Evolutionary conservation across 2,113 vertebrate species (phyloP), one percentile per base, ranked within the genome.

Genomic region (Otocyon megalotis): DNA sequence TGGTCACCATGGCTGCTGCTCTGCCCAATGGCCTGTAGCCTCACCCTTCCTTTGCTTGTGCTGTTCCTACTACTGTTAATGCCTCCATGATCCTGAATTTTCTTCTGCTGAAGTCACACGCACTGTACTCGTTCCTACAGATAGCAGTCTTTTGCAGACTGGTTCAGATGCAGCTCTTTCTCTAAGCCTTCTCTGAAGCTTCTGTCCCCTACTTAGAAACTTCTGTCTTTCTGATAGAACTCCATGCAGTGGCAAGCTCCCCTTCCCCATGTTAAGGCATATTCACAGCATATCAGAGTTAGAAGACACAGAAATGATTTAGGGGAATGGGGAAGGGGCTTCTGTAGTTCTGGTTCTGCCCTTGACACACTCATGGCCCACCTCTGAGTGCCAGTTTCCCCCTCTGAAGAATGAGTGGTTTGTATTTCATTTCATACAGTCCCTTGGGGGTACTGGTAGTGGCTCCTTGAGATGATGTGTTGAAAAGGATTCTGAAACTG

Each of bases 1-100:
- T 0, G 0, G 37, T 30, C 26, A 26, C 50, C 5, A 0, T 6
- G n/a, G 28, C 15, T 20, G 0, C 28, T 24, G 19, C 67, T 53
- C 22, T n/a, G 53, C 72, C 85, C 8, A 37, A 0, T 2, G 32
- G n/a, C 30, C 9, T 56, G 20, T 0, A 11, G 50, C 54, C 3
- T 92, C 32, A 10, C 32, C 10, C 4, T 85, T 79, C 48, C 54
- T 32, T 58, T 54, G 63, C 56, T 50, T 32, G 15, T 69, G 17
- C 48, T 67, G 50, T 79, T 62, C 30, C 60, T 81, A 60, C 63
- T 60, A 15, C 6, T 53, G 54, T 37, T 28, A 79, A 43, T 28
- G 5, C 26, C 83, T 60, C 69, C 22, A 8, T 0, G 3, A 60
- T 43, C 22, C 6, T 65, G 43, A 79, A 17, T 53, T 71, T 94